These are phyloP conservation scores for Hipparchia sbordonii DNA, from an alignment of 2,888 invertebrate genomes.

Conservation along the genomic window DNA sequence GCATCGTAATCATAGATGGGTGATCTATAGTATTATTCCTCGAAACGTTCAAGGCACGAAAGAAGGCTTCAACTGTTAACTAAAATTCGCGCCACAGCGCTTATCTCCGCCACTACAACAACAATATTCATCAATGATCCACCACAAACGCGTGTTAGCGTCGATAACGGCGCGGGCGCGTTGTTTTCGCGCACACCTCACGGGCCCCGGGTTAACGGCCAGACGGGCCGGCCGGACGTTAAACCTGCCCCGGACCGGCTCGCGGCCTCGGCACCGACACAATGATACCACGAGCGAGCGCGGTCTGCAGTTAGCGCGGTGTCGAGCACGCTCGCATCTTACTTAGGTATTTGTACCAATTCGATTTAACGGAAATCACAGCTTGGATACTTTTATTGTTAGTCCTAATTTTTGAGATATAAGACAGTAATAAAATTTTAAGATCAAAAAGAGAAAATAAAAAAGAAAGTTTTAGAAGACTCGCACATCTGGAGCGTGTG, in stretches of 20 bases:
- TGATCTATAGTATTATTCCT: no score
- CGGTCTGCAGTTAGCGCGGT: slow-evolving; percentile 32
- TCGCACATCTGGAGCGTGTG: no score
- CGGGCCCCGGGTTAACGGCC: slow-evolving; percentile 82
- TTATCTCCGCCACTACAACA: slow-evolving; percentile 19
- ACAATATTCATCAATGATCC: slow-evolving; percentile 45
- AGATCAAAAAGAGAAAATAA: no score
- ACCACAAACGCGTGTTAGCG: slow-evolving; percentile 44
- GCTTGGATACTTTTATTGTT: no score
- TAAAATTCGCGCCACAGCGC: slow-evolving; percentile 8
- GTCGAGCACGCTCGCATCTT: slow-evolving; percentile 6
- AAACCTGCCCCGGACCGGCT: slow-evolving; percentile 74
- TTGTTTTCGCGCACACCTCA: slow-evolving; percentile 76
- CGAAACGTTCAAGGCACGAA: no score
- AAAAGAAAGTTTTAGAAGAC: no score
- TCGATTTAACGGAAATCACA: no score
- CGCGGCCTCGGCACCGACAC: slow-evolving; percentile 56
- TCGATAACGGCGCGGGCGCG: slow-evolving; percentile 74
- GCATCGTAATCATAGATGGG: no score
- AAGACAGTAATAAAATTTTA: no score
- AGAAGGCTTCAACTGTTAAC: background rate
- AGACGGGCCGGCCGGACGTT: slow-evolving; percentile 81
- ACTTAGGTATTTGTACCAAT: no score
- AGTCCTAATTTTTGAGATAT: no score
- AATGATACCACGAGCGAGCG: slow-evolving; percentile 14